These are phyloP conservation scores for Spilogale gracilis DNA, from an alignment of 2,113 vertebrate species.

Conservation along the genomic window DNA sequence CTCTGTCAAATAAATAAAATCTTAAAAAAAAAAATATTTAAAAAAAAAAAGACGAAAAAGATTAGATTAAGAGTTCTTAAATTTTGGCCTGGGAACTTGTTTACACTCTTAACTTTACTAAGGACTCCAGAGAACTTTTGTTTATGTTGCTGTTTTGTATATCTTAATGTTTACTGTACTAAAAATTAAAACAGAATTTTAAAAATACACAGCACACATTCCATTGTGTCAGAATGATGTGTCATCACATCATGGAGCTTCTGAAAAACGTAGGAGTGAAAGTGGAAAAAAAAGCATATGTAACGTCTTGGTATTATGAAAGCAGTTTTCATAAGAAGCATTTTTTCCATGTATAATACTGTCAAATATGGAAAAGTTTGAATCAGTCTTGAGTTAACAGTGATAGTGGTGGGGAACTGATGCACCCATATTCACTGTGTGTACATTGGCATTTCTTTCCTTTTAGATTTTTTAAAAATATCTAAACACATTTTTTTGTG, in stretches of 20 bases:
- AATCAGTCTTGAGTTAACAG: not conserved
- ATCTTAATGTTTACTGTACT: not conserved
- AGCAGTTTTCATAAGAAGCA: not conserved
- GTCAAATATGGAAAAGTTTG: not conserved
- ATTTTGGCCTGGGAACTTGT: not conserved
- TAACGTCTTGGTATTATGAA: not conserved
- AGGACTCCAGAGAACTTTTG: not conserved
- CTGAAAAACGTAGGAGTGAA: not conserved
- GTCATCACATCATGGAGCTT: not conserved
- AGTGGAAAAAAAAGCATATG: not conserved
- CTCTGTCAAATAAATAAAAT: too few relatives aligned
- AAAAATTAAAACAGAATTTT: constrained; percentile 3
- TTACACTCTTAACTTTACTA: not conserved
- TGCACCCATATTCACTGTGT: not conserved
- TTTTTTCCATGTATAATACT: not conserved
- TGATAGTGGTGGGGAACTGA: not conserved
- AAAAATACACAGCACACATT: not conserved
- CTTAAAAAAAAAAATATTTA: too few relatives aligned
- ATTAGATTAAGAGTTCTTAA: not conserved
- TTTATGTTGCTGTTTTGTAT: not conserved
- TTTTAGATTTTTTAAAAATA: too few relatives aligned
- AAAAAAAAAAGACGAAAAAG: not conserved
- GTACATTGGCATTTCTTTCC: not conserved
- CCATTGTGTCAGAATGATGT: not conserved
- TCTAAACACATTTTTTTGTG: too few relatives aligned